Evolutionary conservation across 2,888 invertebrate genomes (phyloP).

Genomic region (Oligia strigilis): DNA sequence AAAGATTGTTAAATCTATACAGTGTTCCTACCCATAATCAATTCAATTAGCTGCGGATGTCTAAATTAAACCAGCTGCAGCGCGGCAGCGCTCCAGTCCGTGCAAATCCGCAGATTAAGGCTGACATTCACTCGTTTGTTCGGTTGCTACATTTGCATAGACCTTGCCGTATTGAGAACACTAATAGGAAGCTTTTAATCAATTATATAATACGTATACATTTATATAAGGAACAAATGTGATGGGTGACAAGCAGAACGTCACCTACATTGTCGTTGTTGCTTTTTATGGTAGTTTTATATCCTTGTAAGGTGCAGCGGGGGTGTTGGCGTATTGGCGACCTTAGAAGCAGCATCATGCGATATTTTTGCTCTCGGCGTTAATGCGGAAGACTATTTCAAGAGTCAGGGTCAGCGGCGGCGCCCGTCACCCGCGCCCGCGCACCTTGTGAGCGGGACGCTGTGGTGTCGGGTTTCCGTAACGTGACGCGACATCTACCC

Average conservation of each 20-base stretch:
- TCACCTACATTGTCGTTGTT: conserved; percentile 48
- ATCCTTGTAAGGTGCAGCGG: conserved; percentile 80
- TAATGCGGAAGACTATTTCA: conserved; percentile 91
- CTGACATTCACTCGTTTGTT: conserved; percentile 64
- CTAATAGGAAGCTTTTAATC: conserved; percentile 52
- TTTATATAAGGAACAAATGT: conserved; percentile 11
- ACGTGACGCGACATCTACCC: conserved; percentile 75
- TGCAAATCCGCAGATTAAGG: conserved; percentile 50
- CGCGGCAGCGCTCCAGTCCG: conserved; percentile 11
- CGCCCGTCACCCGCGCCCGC: conserved; percentile 84
- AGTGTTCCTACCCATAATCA: conserved; percentile 30
- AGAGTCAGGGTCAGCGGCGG: conserved; percentile 88
- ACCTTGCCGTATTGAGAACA: conserved; percentile 63
- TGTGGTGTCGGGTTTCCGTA: conserved; percentile 82
- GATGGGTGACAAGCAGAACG: conserved; percentile 60
- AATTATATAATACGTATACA: conserved; percentile 21
- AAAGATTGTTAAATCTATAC: conserved; percentile 24
- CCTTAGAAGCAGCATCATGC: conserved; percentile 87
- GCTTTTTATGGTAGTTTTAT: conserved; percentile 75
- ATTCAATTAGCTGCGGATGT: conserved; percentile 47
- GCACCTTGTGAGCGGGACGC: conserved; percentile 73
- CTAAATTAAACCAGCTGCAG: conserved; percentile 42
- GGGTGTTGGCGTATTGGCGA: conserved; percentile 75
- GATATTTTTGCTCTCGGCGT: conserved; percentile 89
- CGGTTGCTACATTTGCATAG: conserved; percentile 56